Conservation (phyloP, 2,113 vertebrate species). For the Engraulis encrasicolus region DNA sequence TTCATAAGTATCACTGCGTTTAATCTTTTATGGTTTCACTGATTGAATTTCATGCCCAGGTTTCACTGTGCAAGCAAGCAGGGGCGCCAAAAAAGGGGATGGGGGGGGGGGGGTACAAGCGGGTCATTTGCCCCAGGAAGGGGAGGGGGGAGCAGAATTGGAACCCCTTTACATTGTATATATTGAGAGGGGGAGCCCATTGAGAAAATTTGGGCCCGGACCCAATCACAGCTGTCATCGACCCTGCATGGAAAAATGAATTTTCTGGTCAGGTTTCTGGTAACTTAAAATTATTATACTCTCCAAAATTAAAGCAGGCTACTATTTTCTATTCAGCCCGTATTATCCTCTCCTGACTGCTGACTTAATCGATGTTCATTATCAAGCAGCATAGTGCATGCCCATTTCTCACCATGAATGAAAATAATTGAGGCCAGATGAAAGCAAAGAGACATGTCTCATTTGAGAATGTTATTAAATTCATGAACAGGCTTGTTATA, state of each 20-base stretch:
- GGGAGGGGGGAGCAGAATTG: no score
- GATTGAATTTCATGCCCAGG: not conserved
- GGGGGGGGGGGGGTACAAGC: no score
- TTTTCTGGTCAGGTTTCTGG: not conserved
- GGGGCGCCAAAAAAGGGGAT: no score
- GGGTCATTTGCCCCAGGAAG: no score
- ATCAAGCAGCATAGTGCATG: not conserved
- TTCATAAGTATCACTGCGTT: not conserved
- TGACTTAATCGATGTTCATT: conserved; percentile 10
- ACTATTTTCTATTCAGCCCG: not conserved
- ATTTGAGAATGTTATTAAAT: conserved; percentile 5
- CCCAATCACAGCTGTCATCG: no score
- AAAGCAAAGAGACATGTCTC: conserved; percentile 1
- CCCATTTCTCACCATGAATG: conserved; percentile 5
- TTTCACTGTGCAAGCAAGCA: not conserved
- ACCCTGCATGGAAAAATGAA: no score
- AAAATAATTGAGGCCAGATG: not conserved
- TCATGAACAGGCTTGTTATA: not conserved
- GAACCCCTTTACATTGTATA: no score
- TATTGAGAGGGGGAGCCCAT: no score
- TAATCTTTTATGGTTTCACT: not conserved
- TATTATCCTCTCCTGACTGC: not conserved
- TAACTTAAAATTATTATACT: not conserved
- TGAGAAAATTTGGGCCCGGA: no score
- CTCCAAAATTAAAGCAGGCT: not conserved